A percentile compares a stretch with the other conserved stretches of the same genome.
Evolutionary conservation across 2,888 invertebrate genomes (phyloP).

Genomic region (Pristionchus fissidentatus): DNA sequence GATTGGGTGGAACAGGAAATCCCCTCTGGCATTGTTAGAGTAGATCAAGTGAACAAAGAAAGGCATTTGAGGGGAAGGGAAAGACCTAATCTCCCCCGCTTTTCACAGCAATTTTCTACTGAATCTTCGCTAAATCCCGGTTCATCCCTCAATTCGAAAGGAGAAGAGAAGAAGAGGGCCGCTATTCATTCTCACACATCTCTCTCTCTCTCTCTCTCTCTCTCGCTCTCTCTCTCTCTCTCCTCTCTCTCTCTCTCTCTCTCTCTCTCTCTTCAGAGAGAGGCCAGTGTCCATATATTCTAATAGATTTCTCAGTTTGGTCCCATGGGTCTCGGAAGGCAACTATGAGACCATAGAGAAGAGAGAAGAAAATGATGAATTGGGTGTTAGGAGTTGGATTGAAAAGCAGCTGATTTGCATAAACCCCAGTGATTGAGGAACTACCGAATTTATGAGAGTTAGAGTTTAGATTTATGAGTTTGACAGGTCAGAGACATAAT

Average conservation of each 20-base stretch:
- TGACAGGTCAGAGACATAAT: too few relatives aligned
- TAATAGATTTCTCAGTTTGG: constrained; percentile 11
- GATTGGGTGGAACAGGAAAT: background rate
- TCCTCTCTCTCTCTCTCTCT: background rate
- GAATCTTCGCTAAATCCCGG: background rate
- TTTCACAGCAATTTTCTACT: constrained; percentile 5
- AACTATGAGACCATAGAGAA: background rate
- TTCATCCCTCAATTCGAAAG: constrained; percentile 16
- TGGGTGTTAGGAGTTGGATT: background rate
- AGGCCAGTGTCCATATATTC: constrained; percentile 41
- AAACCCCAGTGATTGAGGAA: constrained; percentile 14
- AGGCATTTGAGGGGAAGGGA: too few relatives aligned
- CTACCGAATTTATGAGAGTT: constrained; percentile 1
- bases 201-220: background rate
- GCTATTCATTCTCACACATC: constrained; percentile 27
- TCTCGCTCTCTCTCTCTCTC: background rate
- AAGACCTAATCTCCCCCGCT: background rate
- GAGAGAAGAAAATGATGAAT: constrained; percentile 8
- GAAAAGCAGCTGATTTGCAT: constrained; percentile 28
- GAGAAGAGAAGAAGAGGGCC: too few relatives aligned
- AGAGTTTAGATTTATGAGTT: too few relatives aligned
- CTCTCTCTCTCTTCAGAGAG: background rate
- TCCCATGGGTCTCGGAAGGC: constrained; percentile 16
- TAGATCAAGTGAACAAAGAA: background rate
- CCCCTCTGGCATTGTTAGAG: constrained; percentile 11